Evolutionary conservation across 2,888 invertebrate genomes (phyloP), one percentile per base, ranked within the genome.

Genomic region (Lasioglossum villosulum): DNA sequence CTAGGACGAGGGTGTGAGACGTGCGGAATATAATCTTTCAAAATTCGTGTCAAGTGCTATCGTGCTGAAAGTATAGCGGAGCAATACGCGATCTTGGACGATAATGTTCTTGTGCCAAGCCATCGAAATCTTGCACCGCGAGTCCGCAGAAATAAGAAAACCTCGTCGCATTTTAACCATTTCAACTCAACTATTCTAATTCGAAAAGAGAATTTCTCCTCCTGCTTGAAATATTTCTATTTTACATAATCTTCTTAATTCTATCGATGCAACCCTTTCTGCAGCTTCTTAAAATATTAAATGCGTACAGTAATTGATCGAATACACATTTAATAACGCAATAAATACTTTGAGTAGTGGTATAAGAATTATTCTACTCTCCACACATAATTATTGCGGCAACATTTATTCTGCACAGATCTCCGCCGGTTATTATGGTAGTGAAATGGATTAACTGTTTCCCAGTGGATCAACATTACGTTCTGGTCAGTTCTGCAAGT

Each of bases 21-120:
- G 66, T 27, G 87, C 78, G 39, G 80, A 48, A 83, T 78, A 78
- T 78, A 81, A 86, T 86, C 86, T 87, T 84, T 80, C 78, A 77
- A 83, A 87, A 86, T 86, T 79, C 86, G 80, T 87, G 87, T 87
- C 87, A 87, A 86, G 87, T 72, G 59, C 75, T 71, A 81, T 80
- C 83, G 86, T 70, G 80, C 71, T 16, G 70, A 78, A 75, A 83
- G 83, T 56, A 75, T 63, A 74, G 63, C 83, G n/a, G 73, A 23
- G 73, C 59, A 81, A 80, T 78, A 77, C 66, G 76, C 86, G 86
- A 83, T 87, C 78, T 75, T 66, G 87, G 83, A 76, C 86, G 87
- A 86, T 83, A 87, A 86, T 86, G 83, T 81, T 86, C 79, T 56
- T 66, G 56, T 70, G 75, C 56, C 68, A 68, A 81, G 75, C 76